Conservation (phyloP, 1,140 invertebrate genomes). For the Asobara japonica region DNA sequence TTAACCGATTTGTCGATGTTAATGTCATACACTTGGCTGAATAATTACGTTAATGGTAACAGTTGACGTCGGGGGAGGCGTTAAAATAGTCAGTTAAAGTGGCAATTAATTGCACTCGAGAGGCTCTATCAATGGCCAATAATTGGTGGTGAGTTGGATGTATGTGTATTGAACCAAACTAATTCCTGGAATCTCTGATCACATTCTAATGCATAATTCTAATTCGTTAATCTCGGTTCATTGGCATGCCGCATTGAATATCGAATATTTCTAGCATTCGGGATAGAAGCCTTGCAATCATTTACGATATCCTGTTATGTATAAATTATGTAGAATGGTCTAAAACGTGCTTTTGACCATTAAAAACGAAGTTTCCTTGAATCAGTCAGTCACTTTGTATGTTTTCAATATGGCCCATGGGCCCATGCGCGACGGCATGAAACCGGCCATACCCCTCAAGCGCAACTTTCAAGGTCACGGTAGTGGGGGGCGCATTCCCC, state of each 20-base stretch:
- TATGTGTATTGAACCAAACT: neutral
- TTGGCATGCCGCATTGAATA: neutral
- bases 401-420: too few relatives aligned
- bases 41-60: constrained; percentile 17
- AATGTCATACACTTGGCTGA: neutral
- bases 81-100: constrained; percentile 10
- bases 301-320: too few relatives aligned
- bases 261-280: neutral
- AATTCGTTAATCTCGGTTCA: neutral
- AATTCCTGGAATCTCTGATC: neutral
- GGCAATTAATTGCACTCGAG: constrained; percentile 20
- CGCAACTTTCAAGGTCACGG: too few relatives aligned
- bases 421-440: too few relatives aligned
- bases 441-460: too few relatives aligned
- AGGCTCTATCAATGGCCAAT: constrained; percentile 14
- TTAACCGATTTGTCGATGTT: neutral
- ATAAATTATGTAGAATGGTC: too few relatives aligned
- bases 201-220: neutral
- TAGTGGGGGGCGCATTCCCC: too few relatives aligned
- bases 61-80: neutral
- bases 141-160: neutral
- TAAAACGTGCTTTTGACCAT: too few relatives aligned
- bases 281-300: too few relatives aligned
- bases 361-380: too few relatives aligned
- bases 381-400: too few relatives aligned